Evolutionary conservation across 2,888 invertebrate genomes (phyloP).

Genomic region (Aproaerema taeniolella): DNA sequence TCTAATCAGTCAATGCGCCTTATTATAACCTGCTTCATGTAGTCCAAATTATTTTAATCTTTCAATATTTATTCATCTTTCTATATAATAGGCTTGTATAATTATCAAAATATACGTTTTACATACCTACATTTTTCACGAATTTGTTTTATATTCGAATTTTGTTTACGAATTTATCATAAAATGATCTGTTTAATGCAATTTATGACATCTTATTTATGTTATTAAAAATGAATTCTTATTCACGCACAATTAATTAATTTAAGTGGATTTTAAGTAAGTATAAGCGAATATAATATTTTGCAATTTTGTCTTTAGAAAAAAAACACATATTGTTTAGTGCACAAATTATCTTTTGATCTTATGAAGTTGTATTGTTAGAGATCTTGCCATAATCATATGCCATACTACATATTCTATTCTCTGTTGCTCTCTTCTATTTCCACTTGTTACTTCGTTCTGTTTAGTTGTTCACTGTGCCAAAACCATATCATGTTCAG

Average conservation of each 20-base stretch:
- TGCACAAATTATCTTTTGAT: conserved; percentile 10
- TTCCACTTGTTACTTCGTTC: conserved; percentile 23
- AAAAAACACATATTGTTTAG: conserved; percentile 6
- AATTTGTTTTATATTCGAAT: too few relatives aligned
- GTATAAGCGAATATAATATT: conserved; percentile 5
- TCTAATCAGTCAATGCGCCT: conserved; percentile 51
- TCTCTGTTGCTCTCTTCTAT: conserved; percentile 39
- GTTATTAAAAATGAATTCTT: too few relatives aligned
- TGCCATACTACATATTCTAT: conserved; percentile 26
- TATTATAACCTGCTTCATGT: conserved; percentile 44
- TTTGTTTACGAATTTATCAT: too few relatives aligned
- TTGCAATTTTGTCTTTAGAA: conserved; percentile 13
- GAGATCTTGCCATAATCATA: conserved; percentile 45
- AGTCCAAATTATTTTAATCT: conserved; percentile 17
- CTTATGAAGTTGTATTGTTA: conserved; percentile 19
- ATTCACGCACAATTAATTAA: conserved; percentile 33
- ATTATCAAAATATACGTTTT: too few relatives aligned
- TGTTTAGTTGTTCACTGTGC: conserved; percentile 48
- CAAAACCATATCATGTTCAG: conserved; percentile 70
- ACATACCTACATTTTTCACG: too few relatives aligned
- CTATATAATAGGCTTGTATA: conserved; percentile 4
- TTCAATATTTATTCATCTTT: background rate
- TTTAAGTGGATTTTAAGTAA: conserved; percentile 10
- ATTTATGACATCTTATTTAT: too few relatives aligned
- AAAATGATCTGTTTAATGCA: too few relatives aligned